A percentile compares a stretch with the other conserved stretches of the same genome.
Conservation (phyloP, 1,140 invertebrate genomes). For the Drosophila gunungcola region DNA sequence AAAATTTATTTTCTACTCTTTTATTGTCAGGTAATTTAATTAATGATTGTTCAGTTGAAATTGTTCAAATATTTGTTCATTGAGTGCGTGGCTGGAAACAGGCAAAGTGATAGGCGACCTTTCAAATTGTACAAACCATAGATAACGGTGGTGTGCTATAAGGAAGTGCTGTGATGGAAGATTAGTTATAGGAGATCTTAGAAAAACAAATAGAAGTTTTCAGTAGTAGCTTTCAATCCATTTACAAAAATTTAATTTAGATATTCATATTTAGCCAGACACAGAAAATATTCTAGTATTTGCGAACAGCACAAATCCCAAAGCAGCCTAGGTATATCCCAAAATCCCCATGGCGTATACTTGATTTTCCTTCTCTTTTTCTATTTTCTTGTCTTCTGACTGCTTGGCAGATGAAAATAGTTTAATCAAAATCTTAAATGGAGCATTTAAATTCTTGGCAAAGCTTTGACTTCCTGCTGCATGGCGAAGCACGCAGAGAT, state of each 20-base stretch:
- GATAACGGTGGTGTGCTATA: slow-evolving; percentile 21
- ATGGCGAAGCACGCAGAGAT: slow-evolving; percentile 8
- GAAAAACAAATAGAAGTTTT: background rate
- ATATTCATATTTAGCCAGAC: background rate
- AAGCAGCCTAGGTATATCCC: background rate
- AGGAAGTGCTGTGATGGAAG: slow-evolving; percentile 18
- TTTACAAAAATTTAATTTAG: slow-evolving; percentile 1
- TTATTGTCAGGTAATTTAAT: slow-evolving; percentile 78
- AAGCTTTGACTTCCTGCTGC: slow-evolving; percentile 50
- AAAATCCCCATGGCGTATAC: slow-evolving; percentile 41
- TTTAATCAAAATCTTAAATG: slow-evolving; percentile 77
- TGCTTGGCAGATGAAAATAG: slow-evolving; percentile 50
- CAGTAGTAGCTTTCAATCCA: too few relatives aligned
- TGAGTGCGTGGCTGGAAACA: slow-evolving; percentile 24
- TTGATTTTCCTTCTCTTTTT: slow-evolving; percentile 12
- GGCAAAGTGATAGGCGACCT: slow-evolving; percentile 11
- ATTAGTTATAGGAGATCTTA: background rate
- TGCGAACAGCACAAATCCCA: background rate
- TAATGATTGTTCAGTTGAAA: slow-evolving; percentile 61
- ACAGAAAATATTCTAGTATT: background rate
- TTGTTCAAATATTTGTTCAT: slow-evolving; percentile 43
- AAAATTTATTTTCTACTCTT: slow-evolving; percentile 29
- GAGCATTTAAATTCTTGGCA: slow-evolving; percentile 70
- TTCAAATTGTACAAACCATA: slow-evolving; percentile 13
- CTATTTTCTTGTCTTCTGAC: slow-evolving; percentile 1